These are phyloP conservation scores for Clarias laeviceps DNA, from an alignment of 2,797 vertebrate genomes.

Conservation along the genomic window DNA sequence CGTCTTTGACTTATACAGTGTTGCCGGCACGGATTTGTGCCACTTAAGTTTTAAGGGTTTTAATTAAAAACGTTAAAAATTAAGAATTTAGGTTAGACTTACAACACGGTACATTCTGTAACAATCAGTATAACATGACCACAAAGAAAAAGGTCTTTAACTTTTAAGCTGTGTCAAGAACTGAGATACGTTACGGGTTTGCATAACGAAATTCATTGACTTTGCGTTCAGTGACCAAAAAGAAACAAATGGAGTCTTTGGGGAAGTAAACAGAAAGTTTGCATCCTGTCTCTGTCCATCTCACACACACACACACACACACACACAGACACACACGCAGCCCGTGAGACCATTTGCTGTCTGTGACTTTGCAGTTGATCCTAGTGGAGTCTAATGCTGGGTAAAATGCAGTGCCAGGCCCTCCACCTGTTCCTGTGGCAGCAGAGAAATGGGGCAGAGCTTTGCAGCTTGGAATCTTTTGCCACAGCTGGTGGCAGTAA, in stretches of 20 bases:
- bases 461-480: constrained; percentile 47
- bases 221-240: constrained; percentile 54
- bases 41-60: too few species aligned
- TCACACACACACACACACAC: not conserved
- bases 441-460: constrained; percentile 43
- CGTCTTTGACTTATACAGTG: too few species aligned
- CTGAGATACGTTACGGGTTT: constrained; percentile 20
- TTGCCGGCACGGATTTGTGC: too few species aligned
- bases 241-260: constrained; percentile 57
- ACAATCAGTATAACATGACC: not conserved
- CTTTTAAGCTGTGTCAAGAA: constrained; percentile 1
- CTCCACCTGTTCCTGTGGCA: constrained; percentile 53
- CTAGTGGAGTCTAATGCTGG: constrained; percentile 42
- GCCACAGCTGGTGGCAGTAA: constrained; percentile 60
- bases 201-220: constrained; percentile 44
- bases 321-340: too few species aligned
- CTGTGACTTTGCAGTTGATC: constrained; percentile 42
- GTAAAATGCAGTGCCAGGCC: constrained; percentile 35
- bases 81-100: not conserved
- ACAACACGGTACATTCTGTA: not conserved
- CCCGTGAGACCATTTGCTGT: constrained; percentile 35
- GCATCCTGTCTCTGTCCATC: constrained; percentile 57
- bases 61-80: not conserved
- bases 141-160: not conserved
- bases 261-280: constrained; percentile 53